These are phyloP conservation scores for Helarctos malayanus DNA, from an alignment of 2,797 vertebrate species.

Conservation along the genomic window DNA sequence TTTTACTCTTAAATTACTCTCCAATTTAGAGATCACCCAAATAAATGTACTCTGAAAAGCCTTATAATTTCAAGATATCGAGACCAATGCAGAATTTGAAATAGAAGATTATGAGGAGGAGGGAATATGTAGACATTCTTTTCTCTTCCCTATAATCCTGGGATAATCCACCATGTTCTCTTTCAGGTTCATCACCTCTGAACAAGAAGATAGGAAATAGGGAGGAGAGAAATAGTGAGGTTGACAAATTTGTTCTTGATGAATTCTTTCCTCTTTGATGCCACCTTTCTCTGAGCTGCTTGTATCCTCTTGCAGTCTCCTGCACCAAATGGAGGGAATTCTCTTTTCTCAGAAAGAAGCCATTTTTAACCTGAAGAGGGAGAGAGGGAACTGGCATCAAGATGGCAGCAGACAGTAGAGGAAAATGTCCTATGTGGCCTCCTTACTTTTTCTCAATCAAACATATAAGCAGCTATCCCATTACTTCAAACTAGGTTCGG, in stretches of 20 bases:
- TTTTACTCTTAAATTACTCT: background rate
- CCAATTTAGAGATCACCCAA: background rate
- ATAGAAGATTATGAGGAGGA: background rate
- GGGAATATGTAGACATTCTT: background rate
- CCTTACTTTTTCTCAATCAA: background rate
- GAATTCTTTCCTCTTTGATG: background rate
- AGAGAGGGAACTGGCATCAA: background rate
- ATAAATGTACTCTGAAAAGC: background rate
- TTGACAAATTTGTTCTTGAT: background rate
- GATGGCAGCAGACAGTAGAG: background rate
- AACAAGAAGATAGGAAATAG: background rate
- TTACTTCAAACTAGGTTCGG: background rate
- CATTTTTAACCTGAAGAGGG: background rate
- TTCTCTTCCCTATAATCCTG: background rate
- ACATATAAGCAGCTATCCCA: background rate
- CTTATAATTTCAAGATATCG: background rate
- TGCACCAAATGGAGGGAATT: background rate
- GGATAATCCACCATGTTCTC: background rate
- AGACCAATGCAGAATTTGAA: background rate
- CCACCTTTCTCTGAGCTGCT: background rate
- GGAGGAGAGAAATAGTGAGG: background rate
- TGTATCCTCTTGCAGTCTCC: background rate
- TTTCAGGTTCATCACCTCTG: background rate
- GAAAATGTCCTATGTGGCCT: background rate
- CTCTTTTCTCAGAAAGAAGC: background rate